These are phyloP conservation scores for Sebastes iracundus DNA, from an alignment of 2,797 vertebrate species.

Conservation along the genomic window DNA sequence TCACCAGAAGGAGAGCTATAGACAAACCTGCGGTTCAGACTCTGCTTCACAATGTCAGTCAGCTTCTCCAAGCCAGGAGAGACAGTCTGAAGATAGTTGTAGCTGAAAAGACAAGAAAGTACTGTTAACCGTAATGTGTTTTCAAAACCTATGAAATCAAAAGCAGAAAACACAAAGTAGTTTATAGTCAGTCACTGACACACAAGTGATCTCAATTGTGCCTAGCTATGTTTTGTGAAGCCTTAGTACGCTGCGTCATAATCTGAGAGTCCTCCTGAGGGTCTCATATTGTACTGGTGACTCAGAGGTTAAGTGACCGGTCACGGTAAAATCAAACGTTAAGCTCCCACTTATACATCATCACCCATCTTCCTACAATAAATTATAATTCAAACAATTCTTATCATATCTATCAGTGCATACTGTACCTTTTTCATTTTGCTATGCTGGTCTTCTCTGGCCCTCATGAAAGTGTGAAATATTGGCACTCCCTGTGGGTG, in stretches of 20 bases:
- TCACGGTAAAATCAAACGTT: conserved; percentile 5
- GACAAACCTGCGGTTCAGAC: conserved; percentile 85
- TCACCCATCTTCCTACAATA: neutral
- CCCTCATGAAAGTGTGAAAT: conserved; percentile 29
- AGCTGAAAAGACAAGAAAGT: conserved; percentile 79
- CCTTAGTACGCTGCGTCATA: neutral
- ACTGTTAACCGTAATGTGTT: neutral
- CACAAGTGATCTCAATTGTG: neutral
- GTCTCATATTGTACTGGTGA: conserved; percentile 10
- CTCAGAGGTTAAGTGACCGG: neutral
- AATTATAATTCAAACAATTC: conserved; percentile 6
- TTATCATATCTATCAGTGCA: neutral
- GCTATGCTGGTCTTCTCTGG: conserved; percentile 29
- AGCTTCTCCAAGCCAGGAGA: conserved; percentile 89
- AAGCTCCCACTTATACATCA: conserved; percentile 8
- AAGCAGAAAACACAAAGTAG: neutral
- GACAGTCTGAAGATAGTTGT: conserved; percentile 87
- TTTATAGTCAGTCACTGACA: neutral
- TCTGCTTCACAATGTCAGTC: conserved; percentile 89
- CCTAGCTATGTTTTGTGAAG: conserved; percentile 8
- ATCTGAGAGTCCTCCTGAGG: neutral
- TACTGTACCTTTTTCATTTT: conserved; percentile 36
- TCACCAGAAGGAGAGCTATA: conserved; percentile 82
- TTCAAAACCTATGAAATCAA: neutral
- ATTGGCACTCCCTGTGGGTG: neutral